Percentiles rank a stretch among this genome's conserved stretches.
These are phyloP conservation scores for Chloropsis hardwickii DNA, from an alignment of 2,113 vertebrate genomes.

Conservation along the genomic window DNA sequence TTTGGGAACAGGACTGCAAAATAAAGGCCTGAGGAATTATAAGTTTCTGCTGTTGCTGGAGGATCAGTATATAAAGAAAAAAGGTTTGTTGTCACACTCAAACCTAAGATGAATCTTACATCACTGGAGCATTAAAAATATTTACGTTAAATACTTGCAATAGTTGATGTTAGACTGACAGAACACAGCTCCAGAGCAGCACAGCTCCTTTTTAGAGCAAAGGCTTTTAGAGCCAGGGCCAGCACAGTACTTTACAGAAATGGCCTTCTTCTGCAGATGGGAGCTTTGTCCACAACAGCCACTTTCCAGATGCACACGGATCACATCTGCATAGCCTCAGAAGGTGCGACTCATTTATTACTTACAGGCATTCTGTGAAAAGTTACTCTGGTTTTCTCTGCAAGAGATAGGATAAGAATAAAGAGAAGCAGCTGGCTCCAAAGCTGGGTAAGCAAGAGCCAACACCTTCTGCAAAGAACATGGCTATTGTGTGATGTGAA, in stretches of 20 bases:
- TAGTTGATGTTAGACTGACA: background rate
- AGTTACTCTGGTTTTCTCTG: background rate
- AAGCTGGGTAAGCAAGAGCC: background rate
- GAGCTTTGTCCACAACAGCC: background rate
- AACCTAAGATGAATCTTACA: background rate
- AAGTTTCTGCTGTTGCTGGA: background rate
- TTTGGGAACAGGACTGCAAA: background rate
- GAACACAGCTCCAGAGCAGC: background rate
- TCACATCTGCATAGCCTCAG: background rate
- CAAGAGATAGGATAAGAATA: background rate
- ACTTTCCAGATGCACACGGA: background rate
- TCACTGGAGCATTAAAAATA: background rate
- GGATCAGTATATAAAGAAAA: background rate
- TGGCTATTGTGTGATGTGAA: background rate
- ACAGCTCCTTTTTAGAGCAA: background rate
- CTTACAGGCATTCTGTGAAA: background rate
- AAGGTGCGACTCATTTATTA: background rate
- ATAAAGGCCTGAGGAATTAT: accelerated
- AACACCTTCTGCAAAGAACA: background rate
- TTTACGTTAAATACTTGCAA: background rate
- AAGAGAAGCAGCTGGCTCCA: background rate
- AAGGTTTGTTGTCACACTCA: background rate
- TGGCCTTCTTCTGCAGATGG: background rate
- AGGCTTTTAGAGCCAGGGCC: background rate
- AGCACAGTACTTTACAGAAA: background rate